Percentiles rank a stretch among this genome's conserved stretches.
phyloP scores from a whole-genome alignment of 1,140 invertebrate species.

The Drosophila albomicans region DNA sequence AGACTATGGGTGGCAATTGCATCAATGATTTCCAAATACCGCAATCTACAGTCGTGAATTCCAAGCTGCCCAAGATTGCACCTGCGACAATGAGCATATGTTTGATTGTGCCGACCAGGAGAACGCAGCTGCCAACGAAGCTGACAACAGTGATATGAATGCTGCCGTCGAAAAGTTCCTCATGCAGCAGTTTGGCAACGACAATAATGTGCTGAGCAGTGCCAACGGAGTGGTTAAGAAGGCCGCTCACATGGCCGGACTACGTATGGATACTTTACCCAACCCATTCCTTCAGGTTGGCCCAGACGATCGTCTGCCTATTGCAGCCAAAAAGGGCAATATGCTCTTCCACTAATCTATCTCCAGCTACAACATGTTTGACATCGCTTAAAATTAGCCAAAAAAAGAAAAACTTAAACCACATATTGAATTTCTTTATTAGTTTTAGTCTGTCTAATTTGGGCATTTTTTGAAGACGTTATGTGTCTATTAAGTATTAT shows the following conservation, averaged over 20 bases:
- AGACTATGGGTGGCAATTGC: constrained; percentile 91
- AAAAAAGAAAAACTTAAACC: not conserved
- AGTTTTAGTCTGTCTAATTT: constrained; percentile 18
- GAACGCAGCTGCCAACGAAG: constrained; percentile 65
- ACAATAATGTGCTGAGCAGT: constrained; percentile 85
- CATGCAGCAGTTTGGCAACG: constrained; percentile 85
- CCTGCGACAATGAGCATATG: constrained; percentile 99
- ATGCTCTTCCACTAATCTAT: constrained; percentile 86
- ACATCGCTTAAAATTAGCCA: not conserved
- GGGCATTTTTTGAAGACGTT: constrained; percentile 25
- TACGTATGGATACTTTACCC: constrained; percentile 85
- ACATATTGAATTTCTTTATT: constrained; percentile 16
- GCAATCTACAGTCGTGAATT: constrained; percentile 97
- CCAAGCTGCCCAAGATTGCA: constrained; percentile 97
- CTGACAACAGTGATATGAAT: constrained; percentile 71
- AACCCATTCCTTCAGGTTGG: constrained; percentile 90
- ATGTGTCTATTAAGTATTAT: constrained; percentile 55
- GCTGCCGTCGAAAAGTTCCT: constrained; percentile 85
- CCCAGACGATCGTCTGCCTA: constrained; percentile 91
- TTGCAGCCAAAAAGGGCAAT: constrained; percentile 95
- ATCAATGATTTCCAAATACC: constrained; percentile 97
- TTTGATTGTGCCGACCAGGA: constrained; percentile 91
- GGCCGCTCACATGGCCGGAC: constrained; percentile 76
- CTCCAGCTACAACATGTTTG: not conserved
- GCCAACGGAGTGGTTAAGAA: constrained; percentile 93